These are phyloP conservation scores for Microchrysa polita DNA, from an alignment of 2,888 invertebrate genomes.

Conservation along the genomic window DNA sequence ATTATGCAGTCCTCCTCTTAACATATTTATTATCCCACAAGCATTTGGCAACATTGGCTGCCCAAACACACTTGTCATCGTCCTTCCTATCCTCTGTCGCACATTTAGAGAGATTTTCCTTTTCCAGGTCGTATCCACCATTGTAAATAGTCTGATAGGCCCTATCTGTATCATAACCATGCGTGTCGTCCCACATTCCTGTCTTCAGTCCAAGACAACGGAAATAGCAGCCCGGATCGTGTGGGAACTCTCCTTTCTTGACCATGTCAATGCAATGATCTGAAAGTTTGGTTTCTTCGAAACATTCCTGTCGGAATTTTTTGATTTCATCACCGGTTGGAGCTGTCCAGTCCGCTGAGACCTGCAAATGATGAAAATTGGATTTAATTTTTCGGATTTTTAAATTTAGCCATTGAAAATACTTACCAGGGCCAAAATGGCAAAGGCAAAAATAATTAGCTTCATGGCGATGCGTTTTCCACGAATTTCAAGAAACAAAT, in stretches of 20 bases:
- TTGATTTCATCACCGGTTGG: neutral
- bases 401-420: too few relatives aligned
- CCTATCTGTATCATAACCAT: conserved; percentile 3
- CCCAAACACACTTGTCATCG: neutral
- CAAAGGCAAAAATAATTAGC: too few relatives aligned
- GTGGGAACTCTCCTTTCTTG: neutral
- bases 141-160: neutral
- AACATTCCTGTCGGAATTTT: neutral
- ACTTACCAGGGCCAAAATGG: too few relatives aligned
- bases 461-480: too few relatives aligned
- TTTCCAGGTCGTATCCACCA: neutral
- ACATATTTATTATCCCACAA: conserved; percentile 5
- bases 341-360: neutral
- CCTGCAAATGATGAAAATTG: too few relatives aligned
- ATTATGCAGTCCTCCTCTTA: neutral
- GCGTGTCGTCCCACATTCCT: conserved; percentile 11
- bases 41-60: neutral
- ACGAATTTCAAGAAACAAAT: too few relatives aligned
- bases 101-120: neutral
- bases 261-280: neutral
- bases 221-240: conserved; percentile 1
- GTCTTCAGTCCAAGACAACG: neutral
- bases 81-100: neutral
- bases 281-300: neutral
- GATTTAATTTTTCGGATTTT: too few relatives aligned